A percentile compares a stretch with the other conserved stretches of the same genome.
These are phyloP conservation scores for Drosophila monieri DNA, from an alignment of 2,888 invertebrate species.

Conservation along the genomic window DNA sequence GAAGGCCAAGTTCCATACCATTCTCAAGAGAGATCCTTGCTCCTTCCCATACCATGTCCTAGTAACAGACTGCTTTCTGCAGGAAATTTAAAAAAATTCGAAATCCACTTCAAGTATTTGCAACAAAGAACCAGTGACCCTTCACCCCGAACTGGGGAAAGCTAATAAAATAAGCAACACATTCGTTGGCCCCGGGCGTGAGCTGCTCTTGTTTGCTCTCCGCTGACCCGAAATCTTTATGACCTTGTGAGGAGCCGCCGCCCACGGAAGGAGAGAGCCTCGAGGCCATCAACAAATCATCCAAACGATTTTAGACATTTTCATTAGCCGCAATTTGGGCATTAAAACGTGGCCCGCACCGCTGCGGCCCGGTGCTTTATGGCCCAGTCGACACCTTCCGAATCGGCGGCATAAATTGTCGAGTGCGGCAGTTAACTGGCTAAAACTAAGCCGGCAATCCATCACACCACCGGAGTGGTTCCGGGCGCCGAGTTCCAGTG, in stretches of 20 bases:
- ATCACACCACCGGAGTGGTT: conserved; percentile 56
- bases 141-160: not conserved
- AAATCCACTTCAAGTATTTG: not conserved
- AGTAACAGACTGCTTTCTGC: not conserved
- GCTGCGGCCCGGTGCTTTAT: conserved; percentile 15
- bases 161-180: conserved; percentile 4
- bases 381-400: conserved; percentile 37
- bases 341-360: conserved; percentile 21
- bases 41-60: too few species aligned
- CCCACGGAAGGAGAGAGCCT: not conserved
- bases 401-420: conserved; percentile 43
- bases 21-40: too few species aligned
- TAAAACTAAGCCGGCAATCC: conserved; percentile 74
- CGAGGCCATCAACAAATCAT: conserved; percentile 36
- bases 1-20: too few species aligned
- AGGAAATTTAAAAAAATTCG: not conserved
- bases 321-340: conserved; percentile 43
- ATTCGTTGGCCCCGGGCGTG: not conserved
- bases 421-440: conserved; percentile 72
- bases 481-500: conserved; percentile 24
- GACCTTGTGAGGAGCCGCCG: conserved; percentile 8
- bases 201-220: conserved; percentile 13
- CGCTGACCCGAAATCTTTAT: conserved; percentile 28
- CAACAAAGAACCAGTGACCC: not conserved
- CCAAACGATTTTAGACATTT: conserved; percentile 31